Conservation (phyloP, 2,888 invertebrate genomes). For the Alcis repandata region DNA sequence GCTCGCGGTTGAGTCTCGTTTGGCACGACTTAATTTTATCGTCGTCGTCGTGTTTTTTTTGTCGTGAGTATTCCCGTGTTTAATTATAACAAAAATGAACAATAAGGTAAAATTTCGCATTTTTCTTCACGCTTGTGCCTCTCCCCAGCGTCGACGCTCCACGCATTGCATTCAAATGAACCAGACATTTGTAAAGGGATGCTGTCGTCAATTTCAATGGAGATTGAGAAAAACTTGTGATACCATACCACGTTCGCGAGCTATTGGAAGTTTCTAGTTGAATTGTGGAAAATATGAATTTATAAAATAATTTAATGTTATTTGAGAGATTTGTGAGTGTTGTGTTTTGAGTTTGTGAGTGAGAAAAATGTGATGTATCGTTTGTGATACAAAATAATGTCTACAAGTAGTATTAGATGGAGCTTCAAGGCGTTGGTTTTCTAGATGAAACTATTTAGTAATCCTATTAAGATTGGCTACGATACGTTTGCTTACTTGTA, state of each 20-base stretch:
- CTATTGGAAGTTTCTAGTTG: constrained; percentile 32
- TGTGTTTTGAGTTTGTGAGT: too few species aligned
- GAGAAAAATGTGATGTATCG: too few species aligned
- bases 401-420: too few species aligned
- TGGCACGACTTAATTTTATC: too few species aligned
- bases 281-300: background rate
- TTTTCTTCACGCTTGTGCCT: constrained; percentile 9
- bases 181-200: constrained; percentile 44
- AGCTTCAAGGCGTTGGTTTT: too few species aligned
- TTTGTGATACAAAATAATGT: too few species aligned
- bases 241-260: constrained; percentile 39
- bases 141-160: constrained; percentile 22
- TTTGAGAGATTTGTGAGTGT: background rate
- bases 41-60: too few species aligned
- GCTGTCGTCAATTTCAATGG: constrained; percentile 46
- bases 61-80: background rate
- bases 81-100: constrained; percentile 3
- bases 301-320: background rate
- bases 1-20: too few species aligned
- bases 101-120: background rate
- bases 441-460: too few species aligned
- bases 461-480: too few species aligned
- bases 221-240: constrained; percentile 47
- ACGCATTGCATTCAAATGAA: constrained; percentile 61
- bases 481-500: too few species aligned